Conservation (phyloP, 2,113 vertebrate genomes). For the Chelonoidis abingdonii region DNA sequence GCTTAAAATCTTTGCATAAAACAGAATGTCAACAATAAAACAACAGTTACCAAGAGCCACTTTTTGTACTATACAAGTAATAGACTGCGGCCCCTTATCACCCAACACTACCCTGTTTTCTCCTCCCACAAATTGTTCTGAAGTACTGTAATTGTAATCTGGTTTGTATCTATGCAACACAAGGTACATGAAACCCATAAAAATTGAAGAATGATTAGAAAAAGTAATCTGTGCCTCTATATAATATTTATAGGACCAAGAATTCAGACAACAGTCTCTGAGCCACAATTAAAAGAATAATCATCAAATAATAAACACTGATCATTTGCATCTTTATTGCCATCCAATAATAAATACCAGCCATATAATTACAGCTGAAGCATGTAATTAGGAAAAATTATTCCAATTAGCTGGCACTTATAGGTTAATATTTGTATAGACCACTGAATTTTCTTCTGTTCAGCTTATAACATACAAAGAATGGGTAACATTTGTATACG, state of each 20-base stretch:
- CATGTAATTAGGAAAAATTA: constrained; percentile 53
- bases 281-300: constrained; percentile 38
- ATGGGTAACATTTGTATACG: background rate
- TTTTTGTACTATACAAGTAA: background rate
- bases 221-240: background rate
- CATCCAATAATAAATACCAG: constrained; percentile 43
- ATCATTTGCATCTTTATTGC: constrained; percentile 38
- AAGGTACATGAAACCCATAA: background rate
- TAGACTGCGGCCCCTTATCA: background rate
- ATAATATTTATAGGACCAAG: constrained; percentile 14
- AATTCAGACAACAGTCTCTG: constrained; percentile 35
- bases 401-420: constrained; percentile 22
- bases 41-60: background rate
- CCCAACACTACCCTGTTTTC: rapidly evolving
- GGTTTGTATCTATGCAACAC: background rate
- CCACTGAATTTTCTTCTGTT: background rate
- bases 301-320: constrained; percentile 25
- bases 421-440: too few relatives aligned
- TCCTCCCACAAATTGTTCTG: background rate
- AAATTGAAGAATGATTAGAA: constrained; percentile 49
- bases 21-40: background rate
- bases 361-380: constrained; percentile 42
- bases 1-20: constrained; percentile 10
- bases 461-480: background rate
- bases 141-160: constrained; percentile 35